These are phyloP conservation scores for Fringilla coelebs DNA, from an alignment of 2,797 vertebrate species.

Conservation along the genomic window DNA sequence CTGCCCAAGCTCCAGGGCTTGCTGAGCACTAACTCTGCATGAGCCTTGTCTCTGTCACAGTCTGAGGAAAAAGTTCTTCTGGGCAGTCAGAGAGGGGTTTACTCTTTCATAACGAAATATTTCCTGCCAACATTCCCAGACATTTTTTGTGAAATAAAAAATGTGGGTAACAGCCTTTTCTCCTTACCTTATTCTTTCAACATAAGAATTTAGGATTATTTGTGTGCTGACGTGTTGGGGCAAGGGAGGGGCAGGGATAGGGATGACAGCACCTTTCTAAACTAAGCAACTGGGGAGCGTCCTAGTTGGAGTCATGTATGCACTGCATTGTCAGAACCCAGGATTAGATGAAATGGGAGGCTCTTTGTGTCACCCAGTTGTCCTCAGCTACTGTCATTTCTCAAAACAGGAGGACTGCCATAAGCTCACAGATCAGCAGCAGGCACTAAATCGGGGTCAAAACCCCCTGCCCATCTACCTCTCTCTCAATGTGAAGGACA, in stretches of 20 bases:
- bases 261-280: not conserved
- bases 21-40: no score
- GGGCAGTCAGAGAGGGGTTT: not conserved
- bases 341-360: not conserved
- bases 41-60: not conserved
- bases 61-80: not conserved
- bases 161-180: not conserved
- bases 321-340: not conserved
- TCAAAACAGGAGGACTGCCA: conserved; percentile 67
- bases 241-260: not conserved
- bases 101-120: not conserved
- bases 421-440: conserved; percentile 78
- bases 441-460: conserved; percentile 75
- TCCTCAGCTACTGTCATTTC: conserved; percentile 19
- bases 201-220: not conserved
- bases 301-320: not conserved
- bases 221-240: not conserved
- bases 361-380: not conserved
- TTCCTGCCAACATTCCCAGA: not conserved
- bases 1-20: not conserved
- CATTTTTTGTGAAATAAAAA: not conserved
- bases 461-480: conserved; percentile 82
- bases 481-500: conserved; percentile 80
- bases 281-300: not conserved
- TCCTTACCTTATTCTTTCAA: not conserved